Conservation (phyloP, 2,113 vertebrate species). For the Python bivittatus region DNA sequence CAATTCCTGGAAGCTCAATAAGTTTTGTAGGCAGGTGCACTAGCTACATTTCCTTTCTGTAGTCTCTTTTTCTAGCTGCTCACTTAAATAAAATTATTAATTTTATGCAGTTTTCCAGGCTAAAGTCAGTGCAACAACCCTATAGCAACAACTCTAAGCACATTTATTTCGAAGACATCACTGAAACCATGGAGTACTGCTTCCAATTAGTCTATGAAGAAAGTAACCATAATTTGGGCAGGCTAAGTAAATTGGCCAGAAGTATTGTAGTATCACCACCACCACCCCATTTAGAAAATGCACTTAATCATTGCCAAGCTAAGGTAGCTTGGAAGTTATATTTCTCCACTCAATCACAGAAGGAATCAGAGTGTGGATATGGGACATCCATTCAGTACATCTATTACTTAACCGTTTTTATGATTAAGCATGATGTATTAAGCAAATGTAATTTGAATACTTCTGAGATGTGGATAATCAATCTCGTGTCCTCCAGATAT, state of each 20-base stretch:
- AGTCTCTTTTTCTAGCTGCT: not conserved
- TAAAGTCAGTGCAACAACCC: not conserved
- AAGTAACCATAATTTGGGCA: not conserved
- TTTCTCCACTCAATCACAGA: not conserved
- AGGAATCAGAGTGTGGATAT: not conserved
- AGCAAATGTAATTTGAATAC: not conserved
- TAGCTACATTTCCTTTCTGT: not conserved
- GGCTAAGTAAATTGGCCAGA: not conserved
- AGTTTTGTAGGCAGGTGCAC: not conserved
- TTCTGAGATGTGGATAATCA: not conserved
- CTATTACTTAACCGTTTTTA: not conserved
- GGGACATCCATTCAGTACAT: not conserved
- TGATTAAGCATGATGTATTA: not conserved
- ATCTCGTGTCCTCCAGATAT: not conserved
- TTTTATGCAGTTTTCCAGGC: not conserved
- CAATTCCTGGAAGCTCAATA: not conserved
- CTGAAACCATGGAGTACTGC: not conserved
- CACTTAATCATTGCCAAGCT: not conserved
- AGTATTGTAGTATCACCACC: not conserved
- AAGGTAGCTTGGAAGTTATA: not conserved
- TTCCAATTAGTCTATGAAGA: not conserved
- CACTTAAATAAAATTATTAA: not conserved
- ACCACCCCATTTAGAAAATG: not conserved
- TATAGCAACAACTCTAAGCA: not conserved
- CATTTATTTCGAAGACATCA: not conserved